These are phyloP conservation scores for Cerastis rubricosa DNA, from an alignment of 2,888 invertebrate genomes.

Conservation along the genomic window DNA sequence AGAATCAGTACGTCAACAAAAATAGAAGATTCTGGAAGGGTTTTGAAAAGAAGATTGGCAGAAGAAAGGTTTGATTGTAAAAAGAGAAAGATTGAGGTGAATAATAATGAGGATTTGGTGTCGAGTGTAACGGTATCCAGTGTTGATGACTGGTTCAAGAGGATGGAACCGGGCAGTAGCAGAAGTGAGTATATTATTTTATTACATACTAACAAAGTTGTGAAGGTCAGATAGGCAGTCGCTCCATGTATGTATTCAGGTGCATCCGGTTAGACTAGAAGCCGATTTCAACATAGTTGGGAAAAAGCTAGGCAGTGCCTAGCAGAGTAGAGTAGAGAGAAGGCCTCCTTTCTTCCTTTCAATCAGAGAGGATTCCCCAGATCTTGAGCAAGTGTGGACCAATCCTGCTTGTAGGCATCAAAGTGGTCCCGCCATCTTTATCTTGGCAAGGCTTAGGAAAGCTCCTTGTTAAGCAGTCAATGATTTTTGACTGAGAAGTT, in stretches of 20 bases:
- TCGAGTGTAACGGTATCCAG: conserved; percentile 72
- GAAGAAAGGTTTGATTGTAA: conserved; percentile 59
- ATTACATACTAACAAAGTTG: neutral
- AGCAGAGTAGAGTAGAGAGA: no score
- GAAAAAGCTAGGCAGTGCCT: neutral
- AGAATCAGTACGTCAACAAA: conserved; percentile 60
- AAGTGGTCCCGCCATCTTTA: neutral
- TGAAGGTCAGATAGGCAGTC: neutral
- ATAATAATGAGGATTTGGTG: conserved; percentile 38
- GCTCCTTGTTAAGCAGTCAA: neutral
- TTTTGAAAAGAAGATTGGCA: conserved; percentile 62
- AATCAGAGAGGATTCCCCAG: neutral
- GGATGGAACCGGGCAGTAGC: conserved; percentile 61
- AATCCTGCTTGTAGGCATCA: neutral
- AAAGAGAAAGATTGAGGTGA: conserved; percentile 61
- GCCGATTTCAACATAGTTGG: neutral
- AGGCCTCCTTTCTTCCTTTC: neutral
- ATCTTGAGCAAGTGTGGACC: neutral
- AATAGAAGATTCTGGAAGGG: conserved; percentile 36
- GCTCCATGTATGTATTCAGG: neutral
- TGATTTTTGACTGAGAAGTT: neutral
- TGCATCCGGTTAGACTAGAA: neutral
- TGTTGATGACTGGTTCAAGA: conserved; percentile 79
- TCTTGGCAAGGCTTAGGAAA: neutral
- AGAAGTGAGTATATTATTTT: conserved; percentile 65